These are phyloP conservation scores for Chlorocebus sabaeus DNA, from an alignment of 2,113 vertebrate species.

Conservation along the genomic window DNA sequence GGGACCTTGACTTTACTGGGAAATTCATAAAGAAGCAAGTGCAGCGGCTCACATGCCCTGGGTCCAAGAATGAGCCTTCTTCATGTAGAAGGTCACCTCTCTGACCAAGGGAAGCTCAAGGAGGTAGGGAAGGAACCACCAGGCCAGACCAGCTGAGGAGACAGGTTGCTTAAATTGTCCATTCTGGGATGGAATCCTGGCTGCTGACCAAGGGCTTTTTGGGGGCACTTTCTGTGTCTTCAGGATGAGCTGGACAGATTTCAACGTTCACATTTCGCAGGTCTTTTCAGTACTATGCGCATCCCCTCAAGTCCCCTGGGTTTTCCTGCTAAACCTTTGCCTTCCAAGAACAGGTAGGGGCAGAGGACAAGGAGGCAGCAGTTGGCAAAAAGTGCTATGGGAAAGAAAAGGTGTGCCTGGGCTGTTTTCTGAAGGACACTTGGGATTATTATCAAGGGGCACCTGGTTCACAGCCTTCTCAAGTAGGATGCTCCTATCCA, in stretches of 20 bases:
- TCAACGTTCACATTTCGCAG: neutral
- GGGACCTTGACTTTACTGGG: neutral
- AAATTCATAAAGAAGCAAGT: neutral
- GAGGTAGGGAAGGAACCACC: neutral
- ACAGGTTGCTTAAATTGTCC: neutral
- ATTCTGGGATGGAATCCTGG: neutral
- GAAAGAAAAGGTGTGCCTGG: neutral
- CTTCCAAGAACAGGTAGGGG: neutral
- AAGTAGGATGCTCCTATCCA: neutral
- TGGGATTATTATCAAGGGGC: neutral
- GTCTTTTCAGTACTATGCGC: neutral
- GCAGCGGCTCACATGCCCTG: neutral
- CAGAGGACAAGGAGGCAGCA: neutral
- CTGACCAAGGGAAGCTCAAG: neutral
- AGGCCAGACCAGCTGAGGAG: neutral
- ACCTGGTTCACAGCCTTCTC: neutral
- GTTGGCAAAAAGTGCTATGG: neutral
- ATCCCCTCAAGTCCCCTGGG: neutral
- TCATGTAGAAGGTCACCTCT: neutral
- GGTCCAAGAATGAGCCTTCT: neutral
- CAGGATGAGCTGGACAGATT: neutral
- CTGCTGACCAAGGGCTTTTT: neutral
- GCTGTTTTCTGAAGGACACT: neutral
- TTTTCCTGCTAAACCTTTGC: neutral
- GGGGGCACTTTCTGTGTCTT: neutral